Evolutionary conservation across 2,113 vertebrate species (phyloP).

Genomic region (Patagioenas fasciata): DNA sequence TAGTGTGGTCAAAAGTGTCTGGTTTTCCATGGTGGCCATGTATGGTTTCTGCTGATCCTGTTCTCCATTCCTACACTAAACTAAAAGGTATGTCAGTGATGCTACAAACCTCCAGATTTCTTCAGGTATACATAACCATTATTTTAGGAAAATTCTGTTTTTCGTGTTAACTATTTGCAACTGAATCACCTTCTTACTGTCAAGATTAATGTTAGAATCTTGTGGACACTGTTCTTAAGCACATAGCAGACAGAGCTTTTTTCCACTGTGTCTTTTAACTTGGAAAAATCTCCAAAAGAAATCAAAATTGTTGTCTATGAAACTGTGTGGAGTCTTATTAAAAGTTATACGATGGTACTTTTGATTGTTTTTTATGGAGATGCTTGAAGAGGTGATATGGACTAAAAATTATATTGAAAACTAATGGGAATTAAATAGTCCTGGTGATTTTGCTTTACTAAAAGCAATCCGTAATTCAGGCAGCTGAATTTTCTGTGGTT

Average conservation of each 20-base stretch:
- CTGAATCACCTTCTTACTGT: background rate
- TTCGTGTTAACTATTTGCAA: background rate
- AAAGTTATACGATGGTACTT: background rate
- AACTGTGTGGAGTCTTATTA: background rate
- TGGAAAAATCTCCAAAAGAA: background rate
- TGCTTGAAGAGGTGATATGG: background rate
- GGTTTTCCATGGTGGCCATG: conserved; percentile 99
- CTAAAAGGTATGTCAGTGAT: conserved; percentile 82
- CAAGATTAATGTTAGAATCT: background rate
- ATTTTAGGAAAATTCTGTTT: background rate
- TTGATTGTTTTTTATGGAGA: background rate
- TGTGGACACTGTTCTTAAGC: background rate
- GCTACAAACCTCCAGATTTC: background rate
- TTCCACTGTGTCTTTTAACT: background rate
- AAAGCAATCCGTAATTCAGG: background rate
- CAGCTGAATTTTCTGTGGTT: background rate
- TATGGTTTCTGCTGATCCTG: conserved; percentile 93
- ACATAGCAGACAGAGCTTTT: background rate
- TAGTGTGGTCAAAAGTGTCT: conserved; percentile 96
- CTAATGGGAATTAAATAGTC: background rate
- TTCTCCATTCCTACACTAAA: conserved; percentile 85
- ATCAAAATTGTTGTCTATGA: background rate
- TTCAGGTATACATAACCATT: background rate
- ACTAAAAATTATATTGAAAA: background rate
- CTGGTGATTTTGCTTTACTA: background rate